Base-by-base conservation (phyloP, 2,888 invertebrate genomes). In the Stegana nigrithorax region DNA sequence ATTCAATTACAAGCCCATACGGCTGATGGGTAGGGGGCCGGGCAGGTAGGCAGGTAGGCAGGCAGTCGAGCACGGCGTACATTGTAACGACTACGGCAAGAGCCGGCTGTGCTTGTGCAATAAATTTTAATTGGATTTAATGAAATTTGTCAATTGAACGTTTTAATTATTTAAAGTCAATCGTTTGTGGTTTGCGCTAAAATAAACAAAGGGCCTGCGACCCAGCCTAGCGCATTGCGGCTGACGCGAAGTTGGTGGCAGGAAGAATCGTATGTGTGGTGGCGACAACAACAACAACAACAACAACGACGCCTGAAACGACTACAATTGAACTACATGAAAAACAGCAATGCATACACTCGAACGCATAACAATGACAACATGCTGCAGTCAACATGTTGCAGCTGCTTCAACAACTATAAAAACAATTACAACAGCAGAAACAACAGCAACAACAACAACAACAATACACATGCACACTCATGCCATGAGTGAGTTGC, bases 81-180 rank as follows among this genome's bases (percentile, higher is more conserved):
- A n/a, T n/a, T n/a, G n/a, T n/a, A n/a, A n/a, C n/a, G n/a, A n/a
- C n/a, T n/a, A n/a, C n/a, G n/a, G n/a, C n/a, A n/a, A n/a, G n/a
- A n/a, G n/a, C n/a, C n/a, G n/a, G n/a, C n/a, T n/a, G n/a, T n/a
- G n/a, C n/a, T n/a, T n/a, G n/a, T n/a, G n/a, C n/a, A n/a, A n/a
- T n/a, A n/a, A n/a, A n/a, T n/a, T n/a, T n/a, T n/a, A n/a, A n/a
- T n/a, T n/a, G n/a, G n/a, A n/a, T n/a, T n/a, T n/a, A n/a, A n/a
- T n/a, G n/a, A n/a, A n/a, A n/a, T n/a, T 80, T 80, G 79, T 77
- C 81, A 80, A 79, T 80, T 74, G 70, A 76, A 76, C 72, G 73
- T 78, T 78, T 80, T 78, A 79, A 80, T 79, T 80, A 78, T 79
- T 78, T 78, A 75, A 79, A 80, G 79, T 78, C 80, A 79, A 77